Evolutionary conservation across 1,140 invertebrate genomes (phyloP), one percentile per base, ranked within the genome.

Genomic region (Mya arenaria): DNA sequence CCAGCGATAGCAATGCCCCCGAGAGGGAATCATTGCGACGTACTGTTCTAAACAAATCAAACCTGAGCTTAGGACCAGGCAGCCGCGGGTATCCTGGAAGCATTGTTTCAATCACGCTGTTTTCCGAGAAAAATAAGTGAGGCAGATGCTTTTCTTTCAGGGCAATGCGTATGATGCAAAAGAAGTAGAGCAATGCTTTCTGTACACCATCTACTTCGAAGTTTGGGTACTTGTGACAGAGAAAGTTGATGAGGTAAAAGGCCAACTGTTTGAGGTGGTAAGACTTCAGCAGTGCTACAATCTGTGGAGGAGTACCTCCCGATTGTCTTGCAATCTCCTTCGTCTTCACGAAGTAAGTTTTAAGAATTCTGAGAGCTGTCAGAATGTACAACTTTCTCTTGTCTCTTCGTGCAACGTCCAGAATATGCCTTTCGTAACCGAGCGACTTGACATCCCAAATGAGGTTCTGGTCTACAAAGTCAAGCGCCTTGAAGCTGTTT

Each of bases 181-280:
- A 4, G 48, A 52, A 1, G 48, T 52, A 52, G 19, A 23, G 1
- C 10, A 52, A 4, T 23, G 48, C 48, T n/a, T 17, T 1, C 2
- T 1, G 1, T 52, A 8, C 48, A 52, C 2, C 19, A 52, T 52
- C 2, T 52, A 52, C 19, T 8, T 23, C 25, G 25, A 52, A 1
- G 1, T 1, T 52, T 23, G 48, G 48, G 48, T 52, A 23, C 25
- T 8, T 52, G 25, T 52, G 48, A 52, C 48, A 52, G 17, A 52
- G 25, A 23, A n/a, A 52, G 48, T 52, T n/a, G 17, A 52, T 52
- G 19, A 8, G 2, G 48, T 52, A 52, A 52, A 52, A 77, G 19
- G 74, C 44, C 25, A 78, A 56, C 30, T 78, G 62, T 34, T 68
- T 78, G 41, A 78, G 25, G 39, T 78, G 63, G 41, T 68, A 78